phyloP scores from a whole-genome alignment of 30 jellyfish, hydroid and myxozoan species.

The Pseudorhiza aurosa region DNA sequence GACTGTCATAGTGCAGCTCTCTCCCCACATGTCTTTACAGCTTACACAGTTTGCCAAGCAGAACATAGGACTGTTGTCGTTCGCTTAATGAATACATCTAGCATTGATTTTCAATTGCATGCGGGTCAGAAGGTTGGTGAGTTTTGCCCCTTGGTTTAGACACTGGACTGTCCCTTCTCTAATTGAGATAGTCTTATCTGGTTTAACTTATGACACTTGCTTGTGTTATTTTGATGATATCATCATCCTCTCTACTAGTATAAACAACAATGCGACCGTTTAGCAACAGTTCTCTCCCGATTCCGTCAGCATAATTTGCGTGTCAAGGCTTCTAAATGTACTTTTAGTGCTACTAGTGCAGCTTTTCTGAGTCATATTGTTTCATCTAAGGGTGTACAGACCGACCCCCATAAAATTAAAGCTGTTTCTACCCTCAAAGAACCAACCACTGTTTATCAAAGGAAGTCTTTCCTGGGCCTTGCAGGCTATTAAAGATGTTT shows the following conservation, averaged over 20 bases:
- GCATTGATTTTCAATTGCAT: no score
- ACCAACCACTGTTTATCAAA: constrained; percentile 5
- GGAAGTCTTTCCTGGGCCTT: constrained; percentile 47
- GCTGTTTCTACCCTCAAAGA: constrained; percentile 20
- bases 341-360: constrained; percentile 15
- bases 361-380: neutral
- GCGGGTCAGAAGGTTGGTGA: no score
- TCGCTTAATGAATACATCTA: neutral
- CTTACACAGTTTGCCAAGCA: no score
- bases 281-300: no score
- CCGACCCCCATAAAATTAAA: constrained; percentile 22
- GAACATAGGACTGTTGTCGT: neutral
- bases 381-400: constrained; percentile 21
- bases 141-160: no score
- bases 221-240: constrained; percentile 46
- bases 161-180: no score
- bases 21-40: no score
- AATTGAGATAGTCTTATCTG: neutral
- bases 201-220: constrained; percentile 20
- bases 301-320: constrained; percentile 23
- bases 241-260: neutral
- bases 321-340: constrained; percentile 33
- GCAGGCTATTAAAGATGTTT: neutral
- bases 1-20: no score
- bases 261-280: constrained; percentile 16